Percentiles rank a stretch among this genome's conserved stretches.
These are phyloP conservation scores for Cheirogaleus medius DNA, from an alignment of 2,113 vertebrate species.

Conservation along the genomic window DNA sequence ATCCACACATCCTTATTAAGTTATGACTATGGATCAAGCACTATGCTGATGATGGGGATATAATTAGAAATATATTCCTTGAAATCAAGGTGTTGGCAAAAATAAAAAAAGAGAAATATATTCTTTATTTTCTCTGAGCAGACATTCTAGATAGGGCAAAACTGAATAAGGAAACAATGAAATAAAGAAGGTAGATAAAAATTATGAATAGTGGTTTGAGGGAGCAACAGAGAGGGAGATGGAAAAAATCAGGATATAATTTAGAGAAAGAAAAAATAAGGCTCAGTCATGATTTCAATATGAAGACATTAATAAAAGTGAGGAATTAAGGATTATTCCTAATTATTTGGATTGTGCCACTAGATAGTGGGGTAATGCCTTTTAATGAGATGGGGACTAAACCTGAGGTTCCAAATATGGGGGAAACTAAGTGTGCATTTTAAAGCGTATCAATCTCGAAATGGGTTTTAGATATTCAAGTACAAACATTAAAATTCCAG, in stretches of 20 bases:
- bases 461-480: neutral
- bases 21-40: neutral
- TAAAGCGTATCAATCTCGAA: neutral
- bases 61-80: neutral
- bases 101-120: too few species aligned
- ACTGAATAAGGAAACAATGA: neutral
- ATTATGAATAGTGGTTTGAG: neutral
- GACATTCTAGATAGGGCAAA: neutral
- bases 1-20: neutral
- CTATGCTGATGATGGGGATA: neutral
- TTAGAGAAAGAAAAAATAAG: neutral
- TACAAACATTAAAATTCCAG: neutral
- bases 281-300: neutral
- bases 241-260: neutral
- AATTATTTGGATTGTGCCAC: neutral
- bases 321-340: neutral
- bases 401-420: neutral
- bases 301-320: neutral
- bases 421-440: neutral
- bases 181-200: neutral
- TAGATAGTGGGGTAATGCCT: neutral
- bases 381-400: neutral
- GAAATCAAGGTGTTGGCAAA: too few species aligned
- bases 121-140: neutral
- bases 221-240: neutral